Conservation (phyloP, 2,797 vertebrate species). For the Pangasius djambal region DNA sequence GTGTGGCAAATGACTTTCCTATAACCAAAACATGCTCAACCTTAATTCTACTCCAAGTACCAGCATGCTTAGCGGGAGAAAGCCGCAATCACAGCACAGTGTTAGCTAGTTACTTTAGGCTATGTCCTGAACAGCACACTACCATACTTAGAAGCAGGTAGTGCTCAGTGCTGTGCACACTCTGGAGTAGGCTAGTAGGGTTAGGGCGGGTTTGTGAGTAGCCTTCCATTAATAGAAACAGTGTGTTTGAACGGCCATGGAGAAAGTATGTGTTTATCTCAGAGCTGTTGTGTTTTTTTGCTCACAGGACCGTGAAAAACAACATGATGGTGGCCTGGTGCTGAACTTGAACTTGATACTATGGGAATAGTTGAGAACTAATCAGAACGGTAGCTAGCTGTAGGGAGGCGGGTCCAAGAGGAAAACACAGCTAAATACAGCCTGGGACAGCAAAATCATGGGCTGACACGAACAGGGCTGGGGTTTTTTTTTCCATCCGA, state of each 20-base stretch:
- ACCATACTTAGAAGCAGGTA: slow-evolving; percentile 53
- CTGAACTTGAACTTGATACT: not conserved
- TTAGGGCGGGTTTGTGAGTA: not conserved
- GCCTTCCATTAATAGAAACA: slow-evolving; percentile 9
- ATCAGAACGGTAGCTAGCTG: slow-evolving; percentile 51
- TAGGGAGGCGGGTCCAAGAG: slow-evolving; percentile 59
- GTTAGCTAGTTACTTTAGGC: not conserved
- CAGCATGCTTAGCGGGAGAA: slow-evolving; percentile 63
- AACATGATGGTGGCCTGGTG: slow-evolving; percentile 52
- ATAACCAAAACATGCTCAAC: not conserved
- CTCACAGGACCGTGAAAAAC: slow-evolving; percentile 58
- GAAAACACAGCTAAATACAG: slow-evolving; percentile 54
- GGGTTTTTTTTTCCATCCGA: not conserved
- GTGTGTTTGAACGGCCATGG: not conserved
- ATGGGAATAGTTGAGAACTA: slow-evolving; percentile 46
- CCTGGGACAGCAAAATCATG: slow-evolving; percentile 45
- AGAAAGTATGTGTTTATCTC: slow-evolving; percentile 33
- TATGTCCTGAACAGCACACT: not conserved
- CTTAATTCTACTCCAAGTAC: slow-evolving; percentile 67
- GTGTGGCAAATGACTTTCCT: not conserved
- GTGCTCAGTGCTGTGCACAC: slow-evolving; percentile 12
- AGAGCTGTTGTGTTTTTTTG: slow-evolving; percentile 51
- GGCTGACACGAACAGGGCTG: slow-evolving; percentile 43
- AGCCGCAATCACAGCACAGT: slow-evolving; percentile 53
- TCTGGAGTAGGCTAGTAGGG: not conserved